Base-by-base conservation (phyloP, 2,888 invertebrate species). In the Caenorhabditis virilis region DNA sequence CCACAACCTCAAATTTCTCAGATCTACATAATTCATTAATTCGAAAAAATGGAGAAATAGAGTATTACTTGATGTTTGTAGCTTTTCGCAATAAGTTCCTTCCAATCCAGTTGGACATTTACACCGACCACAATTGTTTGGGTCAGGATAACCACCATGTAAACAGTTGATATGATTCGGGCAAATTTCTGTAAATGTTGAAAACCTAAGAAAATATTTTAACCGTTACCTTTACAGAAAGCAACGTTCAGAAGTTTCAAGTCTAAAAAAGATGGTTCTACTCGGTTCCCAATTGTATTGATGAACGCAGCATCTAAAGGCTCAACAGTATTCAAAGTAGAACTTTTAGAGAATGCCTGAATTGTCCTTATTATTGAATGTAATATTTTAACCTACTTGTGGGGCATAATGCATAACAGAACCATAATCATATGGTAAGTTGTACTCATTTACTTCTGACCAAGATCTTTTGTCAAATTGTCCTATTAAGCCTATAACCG, bases 101-200 rank as follows among this genome's bases (percentile, higher is more conserved):
- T 73, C 78, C 11, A 74, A 54, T 9, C 82, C 82, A n/a, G 61
- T 64, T 1, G 82, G 82, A 50, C 82, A 82, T 53, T 74, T 72
- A 60, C 82, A 82, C 20, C 42, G 50, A 15, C 56, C 33, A 47
- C 82, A 82, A 47, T 75, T 73, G 60, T 82, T 82, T 16, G 82
- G 80, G 36, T 82, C 72, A 15, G 78, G 67, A 50, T 82, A 82
- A 22, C 82, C 82, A 7, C 74, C 76, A 53, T 80, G 75, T 52
- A 70, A 69, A 25, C 82, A 82, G 7, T 67, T 55, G 7, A 82
- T 68, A 11, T 45, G n/a, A 43, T 56, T 54, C 22, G 50, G 42
- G 23, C 75, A 73, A 13, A 54, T 47, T 20, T 58, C 75, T 73
- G 41, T n/a, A 60, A 39, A 36, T 11, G 9, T 36, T 41, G 4